Conservation (phyloP, 2,888 invertebrate genomes). For the Parnassius glacialis region DNA sequence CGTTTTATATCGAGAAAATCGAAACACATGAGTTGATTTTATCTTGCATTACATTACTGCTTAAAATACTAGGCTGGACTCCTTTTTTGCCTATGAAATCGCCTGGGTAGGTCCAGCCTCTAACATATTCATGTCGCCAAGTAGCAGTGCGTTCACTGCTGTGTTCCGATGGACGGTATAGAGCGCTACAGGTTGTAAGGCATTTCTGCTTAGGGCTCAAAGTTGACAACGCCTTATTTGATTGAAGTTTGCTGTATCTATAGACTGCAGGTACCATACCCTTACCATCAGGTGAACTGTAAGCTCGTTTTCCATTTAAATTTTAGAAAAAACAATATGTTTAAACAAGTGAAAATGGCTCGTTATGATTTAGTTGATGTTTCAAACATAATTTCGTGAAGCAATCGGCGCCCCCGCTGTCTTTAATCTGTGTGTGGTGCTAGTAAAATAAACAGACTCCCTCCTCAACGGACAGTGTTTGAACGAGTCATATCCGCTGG, state of each 20-base stretch:
- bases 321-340: not conserved
- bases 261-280: no score
- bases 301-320: no score
- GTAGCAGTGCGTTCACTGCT: no score
- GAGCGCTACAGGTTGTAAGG: no score
- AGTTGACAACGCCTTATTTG: no score
- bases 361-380: slow-evolving; percentile 25
- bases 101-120: no score
- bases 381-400: slow-evolving; percentile 31
- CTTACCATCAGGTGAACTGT: no score
- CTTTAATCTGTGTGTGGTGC: slow-evolving; percentile 53
- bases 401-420: slow-evolving; percentile 33
- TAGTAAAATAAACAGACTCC: slow-evolving; percentile 53
- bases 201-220: no score
- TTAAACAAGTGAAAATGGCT: slow-evolving; percentile 7
- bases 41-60: not conserved
- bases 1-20: not conserved
- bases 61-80: not conserved
- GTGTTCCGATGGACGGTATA: no score
- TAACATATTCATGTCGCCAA: no score
- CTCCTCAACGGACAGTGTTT: slow-evolving; percentile 34
- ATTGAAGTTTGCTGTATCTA: no score
- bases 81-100: no score
- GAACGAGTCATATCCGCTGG: slow-evolving; percentile 33
- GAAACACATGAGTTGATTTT: not conserved